Evolutionary conservation across 2,888 invertebrate genomes (phyloP).

Genomic region (Sussaba pulchella): DNA sequence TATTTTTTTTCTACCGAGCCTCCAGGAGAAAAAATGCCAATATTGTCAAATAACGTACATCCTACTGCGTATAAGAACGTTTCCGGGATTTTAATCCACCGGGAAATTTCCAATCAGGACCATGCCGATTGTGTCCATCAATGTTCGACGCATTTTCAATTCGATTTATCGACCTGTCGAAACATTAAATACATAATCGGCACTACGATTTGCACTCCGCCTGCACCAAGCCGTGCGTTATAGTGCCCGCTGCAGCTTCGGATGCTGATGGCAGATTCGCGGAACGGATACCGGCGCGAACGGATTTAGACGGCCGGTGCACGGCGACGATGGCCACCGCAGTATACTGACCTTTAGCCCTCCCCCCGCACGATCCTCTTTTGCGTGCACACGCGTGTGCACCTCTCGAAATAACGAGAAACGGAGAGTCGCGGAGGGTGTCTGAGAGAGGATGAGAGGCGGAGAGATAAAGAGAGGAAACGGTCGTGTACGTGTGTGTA

Average conservation of each 20-base stretch:
- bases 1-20: too few relatives aligned
- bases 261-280: conserved; percentile 50
- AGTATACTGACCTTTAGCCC: conserved; percentile 67
- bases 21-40: too few relatives aligned
- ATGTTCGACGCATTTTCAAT: too few relatives aligned
- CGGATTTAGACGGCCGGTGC: conserved; percentile 65
- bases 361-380: conserved; percentile 35
- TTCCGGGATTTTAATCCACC: too few relatives aligned
- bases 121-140: too few relatives aligned
- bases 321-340: conserved; percentile 59
- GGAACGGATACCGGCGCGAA: conserved; percentile 70
- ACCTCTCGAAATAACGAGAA: conserved; percentile 17
- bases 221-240: neutral
- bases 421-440: conserved; percentile 3
- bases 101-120: too few relatives aligned
- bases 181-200: too few relatives aligned
- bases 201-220: too few relatives aligned
- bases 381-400: conserved; percentile 24
- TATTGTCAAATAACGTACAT: too few relatives aligned
- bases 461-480: conserved; percentile 21
- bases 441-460: neutral
- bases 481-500: neutral
- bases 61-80: too few relatives aligned
- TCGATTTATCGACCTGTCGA: too few relatives aligned
- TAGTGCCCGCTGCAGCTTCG: conserved; percentile 1